These are phyloP conservation scores for Siniperca knerii DNA, from an alignment of 2,113 vertebrate genomes.

Conservation along the genomic window DNA sequence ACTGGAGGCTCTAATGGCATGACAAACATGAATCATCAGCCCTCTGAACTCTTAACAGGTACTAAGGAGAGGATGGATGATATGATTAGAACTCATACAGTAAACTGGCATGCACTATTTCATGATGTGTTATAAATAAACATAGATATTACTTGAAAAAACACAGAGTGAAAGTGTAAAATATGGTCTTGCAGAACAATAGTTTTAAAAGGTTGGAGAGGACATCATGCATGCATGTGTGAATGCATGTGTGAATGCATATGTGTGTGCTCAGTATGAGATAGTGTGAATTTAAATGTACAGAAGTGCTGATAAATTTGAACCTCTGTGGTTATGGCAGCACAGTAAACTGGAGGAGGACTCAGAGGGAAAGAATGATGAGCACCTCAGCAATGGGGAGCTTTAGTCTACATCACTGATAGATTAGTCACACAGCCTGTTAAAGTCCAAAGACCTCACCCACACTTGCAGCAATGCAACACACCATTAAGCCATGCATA, in stretches of 20 bases:
- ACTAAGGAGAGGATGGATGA: neutral
- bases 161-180: constrained; percentile 1
- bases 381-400: constrained; percentile 65
- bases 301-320: constrained; percentile 44
- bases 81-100: neutral
- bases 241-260: neutral
- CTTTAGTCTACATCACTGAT: constrained; percentile 65
- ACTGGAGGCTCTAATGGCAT: constrained; percentile 7
- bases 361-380: constrained; percentile 80
- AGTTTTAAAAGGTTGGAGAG: neutral
- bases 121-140: constrained; percentile 22
- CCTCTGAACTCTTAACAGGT: neutral
- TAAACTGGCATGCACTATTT: constrained; percentile 10
- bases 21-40: neutral
- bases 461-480: constrained; percentile 43
- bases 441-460: constrained; percentile 55
- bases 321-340: constrained; percentile 48
- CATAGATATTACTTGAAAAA: constrained; percentile 4
- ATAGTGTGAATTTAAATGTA: constrained; percentile 1
- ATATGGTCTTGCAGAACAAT: neutral
- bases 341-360: constrained; percentile 37
- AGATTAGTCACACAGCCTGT: constrained; percentile 69
- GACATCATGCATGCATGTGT: neutral
- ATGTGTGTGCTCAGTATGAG: neutral
- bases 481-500: neutral